Evolutionary conservation across 2,888 invertebrate species (phyloP), one percentile per base, ranked within the genome.

Genomic region (Pinctada fucata): DNA sequence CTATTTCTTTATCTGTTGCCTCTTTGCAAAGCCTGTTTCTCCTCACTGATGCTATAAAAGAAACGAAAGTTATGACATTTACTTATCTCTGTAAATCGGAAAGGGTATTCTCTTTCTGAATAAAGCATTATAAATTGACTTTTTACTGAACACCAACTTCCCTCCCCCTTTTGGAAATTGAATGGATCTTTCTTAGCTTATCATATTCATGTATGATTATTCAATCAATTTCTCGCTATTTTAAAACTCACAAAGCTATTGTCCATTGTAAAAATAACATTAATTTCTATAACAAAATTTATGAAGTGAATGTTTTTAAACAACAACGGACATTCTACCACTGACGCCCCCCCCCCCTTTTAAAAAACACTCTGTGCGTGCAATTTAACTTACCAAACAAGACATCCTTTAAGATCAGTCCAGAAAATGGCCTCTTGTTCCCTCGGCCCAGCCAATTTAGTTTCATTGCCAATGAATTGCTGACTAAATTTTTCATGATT

Each of bases 231-330:
- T n/a, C n/a, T n/a, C n/a, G n/a, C n/a, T n/a, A n/a, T n/a, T n/a
- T n/a, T n/a, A n/a, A n/a, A n/a, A n/a, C n/a, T n/a, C n/a, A n/a
- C n/a, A n/a, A n/a, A n/a, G n/a, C n/a, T n/a, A n/a, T n/a, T 4
- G n/a, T 65, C 13, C 65, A 65, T 65, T 5, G 31, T 16, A 16
- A 65, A 5, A 65, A 5, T 5, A 5, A 65, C 65, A 65, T 5
- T 16, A 65, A 65, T 65, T 65, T 65, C 65, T 65, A 65, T 16
- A 65, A n/a, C n/a, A n/a, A n/a, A n/a, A n/a, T n/a, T n/a, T n/a
- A n/a, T n/a, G n/a, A n/a, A n/a, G n/a, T n/a, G n/a, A n/a, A n/a
- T n/a, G n/a, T n/a, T 65, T n/a, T 65, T 5, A 65, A 65, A 65
- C 65, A n/a, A n/a, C n/a, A n/a, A n/a, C n/a, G n/a, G n/a, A n/a